Percentiles rank a stretch among this genome's conserved stretches.
phyloP scores from a whole-genome alignment of 2,888 invertebrate species.

The Dyspetes luteomarginatus region DNA sequence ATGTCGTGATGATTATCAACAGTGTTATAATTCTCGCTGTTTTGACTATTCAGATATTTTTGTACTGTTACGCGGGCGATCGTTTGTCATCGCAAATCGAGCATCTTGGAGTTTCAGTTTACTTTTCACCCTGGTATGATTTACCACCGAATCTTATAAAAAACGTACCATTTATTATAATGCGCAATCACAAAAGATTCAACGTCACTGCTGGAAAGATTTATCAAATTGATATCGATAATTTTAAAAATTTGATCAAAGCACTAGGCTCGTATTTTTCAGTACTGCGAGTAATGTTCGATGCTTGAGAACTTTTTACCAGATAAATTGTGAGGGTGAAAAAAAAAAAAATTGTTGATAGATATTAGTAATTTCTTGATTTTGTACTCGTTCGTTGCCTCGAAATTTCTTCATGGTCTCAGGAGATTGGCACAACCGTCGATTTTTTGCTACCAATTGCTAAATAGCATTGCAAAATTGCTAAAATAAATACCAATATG shows the following conservation, averaged over 20 bases:
- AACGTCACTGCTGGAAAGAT: slow-evolving; percentile 6
- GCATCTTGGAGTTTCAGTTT: slow-evolving; percentile 39
- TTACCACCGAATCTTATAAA: background rate
- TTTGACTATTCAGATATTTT: slow-evolving; percentile 50
- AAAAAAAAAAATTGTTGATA: background rate
- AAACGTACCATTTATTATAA: background rate
- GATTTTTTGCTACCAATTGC: too few species aligned
- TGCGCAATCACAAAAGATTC: background rate
- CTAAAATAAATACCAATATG: too few species aligned
- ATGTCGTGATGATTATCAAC: slow-evolving; percentile 29
- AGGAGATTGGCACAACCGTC: too few species aligned
- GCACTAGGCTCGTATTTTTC: background rate
- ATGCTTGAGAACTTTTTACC: background rate
- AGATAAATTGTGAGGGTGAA: background rate
- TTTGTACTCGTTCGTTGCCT: background rate
- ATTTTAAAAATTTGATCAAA: slow-evolving; percentile 11
- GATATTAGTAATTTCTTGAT: background rate
- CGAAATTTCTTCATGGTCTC: background rate
- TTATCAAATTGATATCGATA: background rate
- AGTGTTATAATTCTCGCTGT: slow-evolving; percentile 32
- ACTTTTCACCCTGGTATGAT: slow-evolving; percentile 56
- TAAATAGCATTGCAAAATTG: too few species aligned
- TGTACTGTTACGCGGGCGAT: slow-evolving; percentile 61
- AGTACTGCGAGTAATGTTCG: background rate
- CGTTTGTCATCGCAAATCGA: slow-evolving; percentile 41